Evolutionary conservation across 2,797 vertebrate genomes (phyloP), one percentile per base, ranked within the genome.

Genomic region (Clamator glandarius): DNA sequence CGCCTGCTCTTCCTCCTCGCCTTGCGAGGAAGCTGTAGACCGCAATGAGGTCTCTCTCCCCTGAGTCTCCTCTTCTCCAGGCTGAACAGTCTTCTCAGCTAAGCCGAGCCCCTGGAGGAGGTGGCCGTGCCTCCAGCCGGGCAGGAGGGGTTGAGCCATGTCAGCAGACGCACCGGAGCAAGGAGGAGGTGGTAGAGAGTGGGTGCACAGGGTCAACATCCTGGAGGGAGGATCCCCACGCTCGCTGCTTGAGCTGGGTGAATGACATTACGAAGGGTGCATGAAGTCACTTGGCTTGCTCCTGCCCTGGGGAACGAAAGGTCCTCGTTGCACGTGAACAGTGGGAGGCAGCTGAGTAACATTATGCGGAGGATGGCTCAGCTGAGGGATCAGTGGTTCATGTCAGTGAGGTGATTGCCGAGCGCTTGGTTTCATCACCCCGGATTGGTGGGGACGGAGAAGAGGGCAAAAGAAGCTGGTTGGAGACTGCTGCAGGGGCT

Each of bases 51-150:
- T 50, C 4, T 11, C 44, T 50, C 4, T 11, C 44, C 44, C 44
- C 15, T 46, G 15, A n/a, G n/a, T n/a, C n/a, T n/a, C n/a, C 44
- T 75, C 25, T 19, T 3, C 44, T 46, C 44, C n/a, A n/a, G n/a
- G n/a, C n/a, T n/a, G n/a, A n/a, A n/a, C n/a, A n/a, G n/a, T n/a
- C n/a, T n/a, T n/a, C n/a, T n/a, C 41, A 19, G 82, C 46, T 9
- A 23, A 44, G 44, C 55, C 0, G 0, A 8, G 24, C 28, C 7
- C 9, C 6, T 6, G 77, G 36, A 55, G 59, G 50, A 59, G 46
- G 12, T 26, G 54, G 35, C 11, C 10, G 24, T 44, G 62, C 19
- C 29, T 16, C 11, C 41, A 42, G 41, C 41, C 41, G 18, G 63
- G 58, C 63, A 51, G 54, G n/a, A 79, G 35, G 11, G 10, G 15